A percentile compares a stretch with the other conserved stretches of the same genome.
phyloP scores from a whole-genome alignment of 1,140 invertebrate genomes.

The Lysiphlebus fabarum region DNA sequence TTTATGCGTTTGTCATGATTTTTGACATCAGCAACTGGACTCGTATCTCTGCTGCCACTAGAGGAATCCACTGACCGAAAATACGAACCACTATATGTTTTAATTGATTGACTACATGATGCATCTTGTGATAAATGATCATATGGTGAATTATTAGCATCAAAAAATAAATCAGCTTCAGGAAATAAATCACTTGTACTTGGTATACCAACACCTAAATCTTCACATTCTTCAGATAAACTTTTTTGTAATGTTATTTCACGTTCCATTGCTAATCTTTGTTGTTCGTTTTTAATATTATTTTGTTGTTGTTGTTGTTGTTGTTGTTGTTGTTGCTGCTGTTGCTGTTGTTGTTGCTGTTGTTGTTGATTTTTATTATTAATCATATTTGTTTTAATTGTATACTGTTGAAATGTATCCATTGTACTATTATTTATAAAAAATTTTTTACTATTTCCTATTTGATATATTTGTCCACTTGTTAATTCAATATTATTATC shows the following conservation, averaged over 20 bases:
- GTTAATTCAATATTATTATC: constrained; percentile 47
- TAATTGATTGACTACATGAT: constrained; percentile 46
- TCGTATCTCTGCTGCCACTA: constrained; percentile 46
- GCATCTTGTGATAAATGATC: constrained; percentile 52
- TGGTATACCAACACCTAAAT: constrained; percentile 72
- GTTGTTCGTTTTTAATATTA: constrained; percentile 42
- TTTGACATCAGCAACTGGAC: constrained; percentile 40
- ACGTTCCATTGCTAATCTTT: constrained; percentile 55
- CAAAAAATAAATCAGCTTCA: constrained; percentile 69
- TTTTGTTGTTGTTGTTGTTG: neutral
- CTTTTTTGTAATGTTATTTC: constrained; percentile 65
- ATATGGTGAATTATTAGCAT: constrained; percentile 56
- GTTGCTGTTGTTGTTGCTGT: constrained; percentile 7
- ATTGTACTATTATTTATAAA: constrained; percentile 48
- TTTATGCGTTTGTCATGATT: constrained; percentile 34
- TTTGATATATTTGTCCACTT: constrained; percentile 43
- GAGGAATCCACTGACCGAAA: constrained; percentile 50
- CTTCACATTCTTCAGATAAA: constrained; percentile 72
- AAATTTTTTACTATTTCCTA: constrained; percentile 47
- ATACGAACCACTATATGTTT: constrained; percentile 38
- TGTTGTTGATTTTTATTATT: constrained; percentile 28
- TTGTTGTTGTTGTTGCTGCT: constrained; percentile 26
- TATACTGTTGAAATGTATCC: constrained; percentile 46
- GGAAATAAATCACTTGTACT: constrained; percentile 75
- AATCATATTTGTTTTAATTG: constrained; percentile 35